Conservation (phyloP, 2,888 invertebrate genomes). For the Ditula angustiorana region DNA sequence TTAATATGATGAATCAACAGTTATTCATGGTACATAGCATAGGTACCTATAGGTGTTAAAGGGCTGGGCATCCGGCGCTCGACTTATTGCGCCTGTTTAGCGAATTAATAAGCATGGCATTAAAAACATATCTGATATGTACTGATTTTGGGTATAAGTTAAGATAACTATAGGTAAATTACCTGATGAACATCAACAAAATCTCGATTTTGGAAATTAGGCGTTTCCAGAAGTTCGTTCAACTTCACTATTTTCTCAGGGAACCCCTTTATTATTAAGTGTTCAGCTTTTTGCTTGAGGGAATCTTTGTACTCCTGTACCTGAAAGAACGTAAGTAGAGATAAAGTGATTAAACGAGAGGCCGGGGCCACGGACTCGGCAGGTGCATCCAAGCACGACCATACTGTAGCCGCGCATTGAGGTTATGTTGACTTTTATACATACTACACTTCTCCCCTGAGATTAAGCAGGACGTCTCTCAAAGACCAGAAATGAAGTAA, state of each 20-base stretch:
- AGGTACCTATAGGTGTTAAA: too few species aligned
- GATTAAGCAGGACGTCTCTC: not conserved
- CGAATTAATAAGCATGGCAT: too few species aligned
- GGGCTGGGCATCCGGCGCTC: too few species aligned
- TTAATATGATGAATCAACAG: too few species aligned
- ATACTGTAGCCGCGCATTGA: constrained; percentile 54
- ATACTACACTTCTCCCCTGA: constrained; percentile 48
- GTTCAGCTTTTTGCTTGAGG: constrained; percentile 94
- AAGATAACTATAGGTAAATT: constrained; percentile 23
- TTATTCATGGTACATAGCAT: too few species aligned
- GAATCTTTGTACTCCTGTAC: constrained; percentile 96
- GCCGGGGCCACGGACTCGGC: not conserved
- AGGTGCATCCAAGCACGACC: constrained; percentile 45
- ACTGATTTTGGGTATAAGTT: too few species aligned
- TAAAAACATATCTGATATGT: too few species aligned
- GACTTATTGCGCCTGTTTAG: too few species aligned
- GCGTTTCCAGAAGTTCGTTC: constrained; percentile 93
- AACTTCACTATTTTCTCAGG: constrained; percentile 97
- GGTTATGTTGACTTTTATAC: constrained; percentile 61
- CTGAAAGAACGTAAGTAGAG: constrained; percentile 74
- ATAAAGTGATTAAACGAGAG: constrained; percentile 22
- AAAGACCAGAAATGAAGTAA: not conserved
- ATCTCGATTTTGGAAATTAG: constrained; percentile 92
- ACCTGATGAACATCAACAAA: constrained; percentile 92
- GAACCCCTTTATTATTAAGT: constrained; percentile 94